These are phyloP conservation scores for Alloplasta piceator DNA, from an alignment of 2,888 invertebrate species.

Conservation along the genomic window DNA sequence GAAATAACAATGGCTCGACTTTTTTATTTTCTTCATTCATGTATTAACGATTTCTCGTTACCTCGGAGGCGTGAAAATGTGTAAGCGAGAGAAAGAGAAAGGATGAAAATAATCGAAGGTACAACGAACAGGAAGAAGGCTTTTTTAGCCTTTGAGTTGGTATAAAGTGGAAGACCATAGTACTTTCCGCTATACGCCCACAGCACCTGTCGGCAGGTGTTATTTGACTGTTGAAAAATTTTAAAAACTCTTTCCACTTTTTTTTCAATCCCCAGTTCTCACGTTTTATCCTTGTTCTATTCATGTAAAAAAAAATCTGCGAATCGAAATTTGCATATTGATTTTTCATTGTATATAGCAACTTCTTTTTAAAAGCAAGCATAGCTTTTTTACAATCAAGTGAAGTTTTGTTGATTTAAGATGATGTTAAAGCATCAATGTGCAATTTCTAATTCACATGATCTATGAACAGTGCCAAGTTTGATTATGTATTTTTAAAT, in stretches of 20 bases:
- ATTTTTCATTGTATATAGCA: too few relatives aligned
- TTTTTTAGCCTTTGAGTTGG: conserved; percentile 43
- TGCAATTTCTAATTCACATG: too few relatives aligned
- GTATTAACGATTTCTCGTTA: conserved; percentile 7
- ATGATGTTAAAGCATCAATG: too few relatives aligned
- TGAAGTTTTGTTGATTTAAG: too few relatives aligned
- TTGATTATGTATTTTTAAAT: too few relatives aligned
- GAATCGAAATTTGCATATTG: too few relatives aligned
- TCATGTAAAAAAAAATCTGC: background rate
- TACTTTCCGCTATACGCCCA: conserved; percentile 59
- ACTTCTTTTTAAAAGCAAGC: too few relatives aligned
- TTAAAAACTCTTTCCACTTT: conserved; percentile 47
- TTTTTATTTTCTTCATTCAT: conserved; percentile 15
- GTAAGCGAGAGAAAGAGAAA: conserved; percentile 21
- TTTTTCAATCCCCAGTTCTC: background rate
- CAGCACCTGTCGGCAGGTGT: conserved; percentile 78
- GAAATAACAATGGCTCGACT: background rate
- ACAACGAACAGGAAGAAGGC: conserved; percentile 55
- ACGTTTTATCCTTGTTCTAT: background rate
- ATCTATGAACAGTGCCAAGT: too few relatives aligned
- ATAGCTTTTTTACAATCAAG: too few relatives aligned
- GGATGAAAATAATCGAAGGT: conserved; percentile 46
- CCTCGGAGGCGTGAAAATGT: conserved; percentile 17
- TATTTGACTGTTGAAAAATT: conserved; percentile 67
- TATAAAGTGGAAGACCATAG: conserved; percentile 41